A percentile compares a stretch with the other conserved stretches of the same genome.
These are phyloP conservation scores for Galaxias olidus DNA, from an alignment of 2,797 vertebrate species.

Conservation along the genomic window DNA sequence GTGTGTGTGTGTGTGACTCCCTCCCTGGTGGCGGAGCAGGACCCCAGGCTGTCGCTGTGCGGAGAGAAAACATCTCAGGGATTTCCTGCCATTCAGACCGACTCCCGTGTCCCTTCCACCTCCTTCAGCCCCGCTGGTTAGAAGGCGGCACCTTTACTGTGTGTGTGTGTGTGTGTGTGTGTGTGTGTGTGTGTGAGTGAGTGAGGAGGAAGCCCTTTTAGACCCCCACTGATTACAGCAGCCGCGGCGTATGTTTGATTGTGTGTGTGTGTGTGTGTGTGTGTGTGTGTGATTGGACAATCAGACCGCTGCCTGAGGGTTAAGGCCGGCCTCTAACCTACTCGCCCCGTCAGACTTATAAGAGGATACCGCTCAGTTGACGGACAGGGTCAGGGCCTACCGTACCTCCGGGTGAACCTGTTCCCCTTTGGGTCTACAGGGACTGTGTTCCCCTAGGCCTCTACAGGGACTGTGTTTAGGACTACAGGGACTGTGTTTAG, in stretches of 20 bases:
- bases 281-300: slow-evolving; percentile 8
- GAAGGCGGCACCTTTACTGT: neutral
- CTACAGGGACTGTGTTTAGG: too few species aligned
- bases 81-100: slow-evolving; percentile 80
- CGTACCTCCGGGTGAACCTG: too few species aligned
- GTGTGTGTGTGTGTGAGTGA: slow-evolving; percentile 18
- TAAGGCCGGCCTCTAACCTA: neutral
- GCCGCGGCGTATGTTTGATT: slow-evolving; percentile 33
- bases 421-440: too few species aligned
- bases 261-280: slow-evolving; percentile 13
- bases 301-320: slow-evolving; percentile 56
- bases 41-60: slow-evolving; percentile 57
- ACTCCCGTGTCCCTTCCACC: slow-evolving; percentile 49
- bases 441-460: too few species aligned
- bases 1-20: slow-evolving; percentile 29
- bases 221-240: slow-evolving; percentile 43
- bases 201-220: slow-evolving; percentile 31
- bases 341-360: too few species aligned
- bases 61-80: slow-evolving; percentile 77
- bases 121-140: slow-evolving; percentile 14
- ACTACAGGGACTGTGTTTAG: too few species aligned
- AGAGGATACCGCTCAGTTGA: too few species aligned
- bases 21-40: slow-evolving; percentile 48
- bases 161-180: neutral
- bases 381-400: too few species aligned